A percentile compares a stretch with the other conserved stretches of the same genome.
These are phyloP conservation scores for Beris morrisii DNA, from an alignment of 2,888 invertebrate species.

Conservation along the genomic window DNA sequence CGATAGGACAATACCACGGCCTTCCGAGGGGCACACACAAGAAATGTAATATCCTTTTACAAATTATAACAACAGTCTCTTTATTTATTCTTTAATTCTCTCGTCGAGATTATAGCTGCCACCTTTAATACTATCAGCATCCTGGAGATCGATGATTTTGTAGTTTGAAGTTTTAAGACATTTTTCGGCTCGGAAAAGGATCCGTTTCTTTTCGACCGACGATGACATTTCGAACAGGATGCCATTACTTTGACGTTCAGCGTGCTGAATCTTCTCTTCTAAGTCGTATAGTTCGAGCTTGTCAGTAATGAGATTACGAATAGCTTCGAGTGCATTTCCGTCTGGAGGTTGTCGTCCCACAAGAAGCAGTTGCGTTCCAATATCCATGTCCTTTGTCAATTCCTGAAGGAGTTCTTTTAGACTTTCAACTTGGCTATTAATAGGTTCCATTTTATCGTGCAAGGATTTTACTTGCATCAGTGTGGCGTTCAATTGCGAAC, in stretches of 20 bases:
- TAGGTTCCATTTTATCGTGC: conserved; percentile 6
- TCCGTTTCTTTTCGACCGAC: conserved; percentile 34
- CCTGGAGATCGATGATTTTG: conserved; percentile 30
- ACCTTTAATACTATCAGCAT: background rate
- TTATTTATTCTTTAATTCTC: conserved; percentile 9
- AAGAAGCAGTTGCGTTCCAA: conserved; percentile 35
- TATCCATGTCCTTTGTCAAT: conserved; percentile 24
- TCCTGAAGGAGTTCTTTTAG: conserved; percentile 28
- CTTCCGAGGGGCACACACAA: too few relatives aligned
- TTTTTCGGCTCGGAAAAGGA: conserved; percentile 30
- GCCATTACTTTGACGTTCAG: conserved; percentile 21
- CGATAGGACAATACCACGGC: too few relatives aligned
- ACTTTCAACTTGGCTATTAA: conserved; percentile 31
- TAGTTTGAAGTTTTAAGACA: conserved; percentile 19
- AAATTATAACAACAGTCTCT: conserved; percentile 2
- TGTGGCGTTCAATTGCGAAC: conserved; percentile 17
- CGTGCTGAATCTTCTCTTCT: conserved; percentile 32
- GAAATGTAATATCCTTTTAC: too few relatives aligned
- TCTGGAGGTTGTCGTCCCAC: conserved; percentile 33
- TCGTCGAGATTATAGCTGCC: conserved; percentile 14
- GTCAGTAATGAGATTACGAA: conserved; percentile 32
- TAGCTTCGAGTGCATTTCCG: conserved; percentile 32
- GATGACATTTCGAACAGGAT: conserved; percentile 35
- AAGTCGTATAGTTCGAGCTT: conserved; percentile 34
- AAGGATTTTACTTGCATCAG: conserved; percentile 20